phyloP scores from a whole-genome alignment of 2,797 vertebrate genomes.

The Spheniscus humboldti region DNA sequence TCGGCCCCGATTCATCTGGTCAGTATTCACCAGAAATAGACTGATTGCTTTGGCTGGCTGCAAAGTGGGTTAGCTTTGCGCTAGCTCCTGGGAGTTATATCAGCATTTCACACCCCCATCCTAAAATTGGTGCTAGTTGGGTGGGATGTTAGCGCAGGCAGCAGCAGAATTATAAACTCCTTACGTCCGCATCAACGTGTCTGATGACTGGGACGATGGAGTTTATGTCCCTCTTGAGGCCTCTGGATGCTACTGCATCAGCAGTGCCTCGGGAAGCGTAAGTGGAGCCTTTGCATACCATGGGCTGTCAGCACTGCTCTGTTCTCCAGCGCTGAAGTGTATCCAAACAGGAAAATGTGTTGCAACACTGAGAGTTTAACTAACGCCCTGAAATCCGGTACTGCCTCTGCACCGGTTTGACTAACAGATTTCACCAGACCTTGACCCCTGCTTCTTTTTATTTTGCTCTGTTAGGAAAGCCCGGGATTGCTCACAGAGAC shows the following conservation, averaged over 20 bases:
- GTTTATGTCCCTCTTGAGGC: constrained; percentile 49
- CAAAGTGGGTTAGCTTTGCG: not conserved
- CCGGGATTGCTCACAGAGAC: constrained; percentile 96
- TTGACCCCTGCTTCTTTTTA: not conserved
- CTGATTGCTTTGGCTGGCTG: not conserved
- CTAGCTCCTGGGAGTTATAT: not conserved
- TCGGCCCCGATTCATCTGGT: not conserved
- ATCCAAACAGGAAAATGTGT: not conserved
- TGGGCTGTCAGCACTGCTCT: not conserved
- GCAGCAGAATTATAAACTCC: not conserved
- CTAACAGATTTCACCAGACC: not conserved
- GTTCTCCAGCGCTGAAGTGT: not conserved
- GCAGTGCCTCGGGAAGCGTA: fast-evolving
- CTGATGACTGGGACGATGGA: not conserved
- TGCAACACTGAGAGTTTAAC: not conserved
- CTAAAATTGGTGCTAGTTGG: not conserved
- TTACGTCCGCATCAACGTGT: fast-evolving
- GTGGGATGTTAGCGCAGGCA: not conserved
- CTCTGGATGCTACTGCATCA: constrained; percentile 9
- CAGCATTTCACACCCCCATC: not conserved
- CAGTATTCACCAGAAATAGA: not conserved
- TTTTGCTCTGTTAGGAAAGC: constrained; percentile 83
- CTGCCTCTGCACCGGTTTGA: not conserved
- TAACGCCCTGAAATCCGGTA: not conserved
- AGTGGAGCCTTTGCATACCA: not conserved